phyloP scores from a whole-genome alignment of 1,140 invertebrate species.

The Popillia japonica region DNA sequence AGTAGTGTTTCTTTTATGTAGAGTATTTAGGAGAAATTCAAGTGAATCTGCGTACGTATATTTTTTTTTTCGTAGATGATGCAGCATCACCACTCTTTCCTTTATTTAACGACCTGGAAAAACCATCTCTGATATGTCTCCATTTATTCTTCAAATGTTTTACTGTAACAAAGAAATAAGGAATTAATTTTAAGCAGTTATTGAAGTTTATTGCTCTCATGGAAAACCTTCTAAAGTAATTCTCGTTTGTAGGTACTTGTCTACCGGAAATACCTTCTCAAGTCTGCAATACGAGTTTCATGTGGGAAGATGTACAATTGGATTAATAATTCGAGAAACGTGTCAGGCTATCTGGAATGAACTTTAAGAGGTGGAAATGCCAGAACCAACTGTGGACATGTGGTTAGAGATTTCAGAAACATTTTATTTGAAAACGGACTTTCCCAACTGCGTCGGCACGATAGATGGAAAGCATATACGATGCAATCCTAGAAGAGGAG shows the following conservation, averaged over 20 bases:
- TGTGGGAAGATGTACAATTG: not conserved
- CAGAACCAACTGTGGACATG: constrained; percentile 44
- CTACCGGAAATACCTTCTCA: not conserved
- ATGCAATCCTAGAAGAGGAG: constrained; percentile 51
- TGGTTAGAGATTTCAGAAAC: constrained; percentile 41
- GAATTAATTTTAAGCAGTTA: not conserved
- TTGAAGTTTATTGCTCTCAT: not conserved
- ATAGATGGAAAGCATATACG: constrained; percentile 59
- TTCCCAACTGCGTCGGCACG: constrained; percentile 54
- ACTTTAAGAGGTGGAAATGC: constrained; percentile 3
- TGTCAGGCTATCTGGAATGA: constrained; percentile 7
- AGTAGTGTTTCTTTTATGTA: constrained; percentile 9
- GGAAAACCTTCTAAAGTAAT: constrained; percentile 8
- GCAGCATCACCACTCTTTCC: constrained; percentile 8
- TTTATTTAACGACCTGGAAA: constrained; percentile 8
- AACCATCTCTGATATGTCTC: constrained; percentile 7
- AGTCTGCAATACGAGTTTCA: not conserved
- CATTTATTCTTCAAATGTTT: constrained; percentile 12
- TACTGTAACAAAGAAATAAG: not conserved
- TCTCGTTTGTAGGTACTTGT: constrained; percentile 10
- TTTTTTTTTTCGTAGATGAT: constrained; percentile 12
- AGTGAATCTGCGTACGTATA: constrained; percentile 7
- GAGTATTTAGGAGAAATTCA: constrained; percentile 11
- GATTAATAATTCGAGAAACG: not conserved
- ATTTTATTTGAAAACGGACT: constrained; percentile 48